Conservation (phyloP, 2,888 invertebrate species). For the Bruchidius siliquastri region DNA sequence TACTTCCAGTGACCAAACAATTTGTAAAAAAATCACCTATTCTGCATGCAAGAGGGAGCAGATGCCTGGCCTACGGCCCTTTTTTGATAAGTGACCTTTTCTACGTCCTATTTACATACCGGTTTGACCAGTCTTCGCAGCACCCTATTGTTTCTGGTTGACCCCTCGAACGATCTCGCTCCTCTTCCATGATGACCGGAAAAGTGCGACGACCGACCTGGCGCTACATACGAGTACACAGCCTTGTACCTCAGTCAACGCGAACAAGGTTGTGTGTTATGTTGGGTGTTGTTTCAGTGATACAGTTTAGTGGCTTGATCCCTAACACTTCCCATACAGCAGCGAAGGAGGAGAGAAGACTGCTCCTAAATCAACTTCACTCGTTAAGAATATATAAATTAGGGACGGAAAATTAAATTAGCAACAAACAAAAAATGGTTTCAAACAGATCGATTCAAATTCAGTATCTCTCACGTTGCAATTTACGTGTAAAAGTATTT, state of each 20-base stretch:
- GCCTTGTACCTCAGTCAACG: background rate
- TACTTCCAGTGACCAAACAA: conserved; percentile 13
- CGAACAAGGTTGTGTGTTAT: background rate
- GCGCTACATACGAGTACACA: too few species aligned
- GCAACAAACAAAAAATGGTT: too few species aligned
- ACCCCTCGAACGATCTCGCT: conserved; percentile 13
- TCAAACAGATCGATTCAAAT: too few species aligned
- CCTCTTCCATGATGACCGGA: conserved; percentile 20
- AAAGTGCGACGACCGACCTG: background rate
- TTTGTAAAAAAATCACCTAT: conserved; percentile 10
- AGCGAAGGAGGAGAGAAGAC: too few species aligned
- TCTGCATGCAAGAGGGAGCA: conserved; percentile 16
- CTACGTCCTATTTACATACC: conserved; percentile 36
- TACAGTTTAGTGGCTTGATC: background rate
- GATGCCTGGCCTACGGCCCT: conserved; percentile 22
- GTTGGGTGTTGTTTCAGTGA: background rate
- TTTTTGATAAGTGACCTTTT: conserved; percentile 21
- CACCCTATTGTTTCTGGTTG: conserved; percentile 21
- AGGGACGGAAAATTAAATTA: too few species aligned
- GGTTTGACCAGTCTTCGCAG: conserved; percentile 38
- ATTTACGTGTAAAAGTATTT: too few species aligned
- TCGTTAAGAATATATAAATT: too few species aligned
- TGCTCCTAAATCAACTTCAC: too few species aligned
- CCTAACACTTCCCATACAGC: too few species aligned
- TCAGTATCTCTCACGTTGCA: too few species aligned